phyloP scores from a whole-genome alignment of 2,797 vertebrate species.

The Gymnocypris eckloni region DNA sequence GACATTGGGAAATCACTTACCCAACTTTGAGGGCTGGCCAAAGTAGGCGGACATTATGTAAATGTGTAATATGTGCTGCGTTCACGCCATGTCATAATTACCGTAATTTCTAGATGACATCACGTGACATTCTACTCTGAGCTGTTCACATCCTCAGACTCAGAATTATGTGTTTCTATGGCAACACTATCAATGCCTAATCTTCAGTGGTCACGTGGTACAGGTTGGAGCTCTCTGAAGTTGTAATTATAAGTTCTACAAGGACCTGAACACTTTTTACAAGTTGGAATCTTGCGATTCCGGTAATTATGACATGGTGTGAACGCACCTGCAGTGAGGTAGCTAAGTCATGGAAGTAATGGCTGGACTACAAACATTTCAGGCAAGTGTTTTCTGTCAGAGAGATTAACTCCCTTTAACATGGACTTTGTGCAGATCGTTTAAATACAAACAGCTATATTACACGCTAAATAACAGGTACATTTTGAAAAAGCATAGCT shows the following conservation, averaged over 20 bases:
- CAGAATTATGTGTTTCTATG: not conserved
- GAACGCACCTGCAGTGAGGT: not conserved
- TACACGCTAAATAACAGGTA: not conserved
- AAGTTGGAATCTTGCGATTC: not conserved
- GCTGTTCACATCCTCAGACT: not conserved
- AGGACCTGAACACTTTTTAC: not conserved
- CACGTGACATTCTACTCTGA: not conserved
- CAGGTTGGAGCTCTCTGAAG: not conserved
- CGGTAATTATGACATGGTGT: not conserved
- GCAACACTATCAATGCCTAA: not conserved
- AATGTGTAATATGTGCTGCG: not conserved
- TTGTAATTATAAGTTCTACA: not conserved
- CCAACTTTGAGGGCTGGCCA: not conserved
- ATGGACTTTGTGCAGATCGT: not conserved
- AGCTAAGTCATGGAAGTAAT: not conserved
- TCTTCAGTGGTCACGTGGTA: not conserved
- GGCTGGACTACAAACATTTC: not conserved
- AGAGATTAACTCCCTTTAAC: not conserved
- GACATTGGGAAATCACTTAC: not conserved
- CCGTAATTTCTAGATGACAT: not conserved
- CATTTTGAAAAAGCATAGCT: not conserved
- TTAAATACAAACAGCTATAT: not conserved
- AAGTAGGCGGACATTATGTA: not conserved
- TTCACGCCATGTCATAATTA: not conserved
- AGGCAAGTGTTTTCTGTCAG: not conserved